phyloP scores from a whole-genome alignment of 2,888 invertebrate genomes.

The Tetramorium bicarinatum region DNA sequence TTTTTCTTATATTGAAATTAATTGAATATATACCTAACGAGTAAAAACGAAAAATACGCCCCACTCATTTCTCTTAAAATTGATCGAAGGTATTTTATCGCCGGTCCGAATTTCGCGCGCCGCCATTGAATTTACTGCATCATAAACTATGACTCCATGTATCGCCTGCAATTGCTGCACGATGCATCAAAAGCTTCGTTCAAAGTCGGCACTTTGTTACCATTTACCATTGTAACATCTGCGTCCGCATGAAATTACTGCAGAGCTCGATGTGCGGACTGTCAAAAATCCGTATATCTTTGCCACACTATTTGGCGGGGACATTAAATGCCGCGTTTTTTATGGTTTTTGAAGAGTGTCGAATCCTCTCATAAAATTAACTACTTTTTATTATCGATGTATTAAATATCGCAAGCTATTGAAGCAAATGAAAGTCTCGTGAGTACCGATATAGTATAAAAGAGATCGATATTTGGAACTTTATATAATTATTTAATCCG shows the following conservation, averaged over 20 bases:
- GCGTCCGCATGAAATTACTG: slow-evolving; percentile 42
- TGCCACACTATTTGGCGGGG: neutral
- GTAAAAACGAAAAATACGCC: neutral
- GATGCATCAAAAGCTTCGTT: slow-evolving; percentile 56
- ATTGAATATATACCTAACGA: neutral
- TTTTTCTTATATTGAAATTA: neutral
- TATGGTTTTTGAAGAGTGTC: neutral
- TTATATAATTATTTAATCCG: neutral
- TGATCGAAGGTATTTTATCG: slow-evolving; percentile 4
- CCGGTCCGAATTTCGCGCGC: slow-evolving; percentile 7
- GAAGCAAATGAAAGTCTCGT: neutral
- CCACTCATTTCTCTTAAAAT: slow-evolving; percentile 23
- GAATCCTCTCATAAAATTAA: neutral
- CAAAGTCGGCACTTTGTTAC: slow-evolving; percentile 53
- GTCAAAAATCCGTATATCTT: slow-evolving; percentile 41
- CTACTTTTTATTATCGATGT: neutral
- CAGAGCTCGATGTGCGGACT: slow-evolving; percentile 17
- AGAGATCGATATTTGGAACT: neutral
- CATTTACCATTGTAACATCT: slow-evolving; percentile 46
- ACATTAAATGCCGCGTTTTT: slow-evolving; percentile 17
- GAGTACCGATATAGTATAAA: neutral
- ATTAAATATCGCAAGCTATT: neutral
- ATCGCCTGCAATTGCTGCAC: slow-evolving; percentile 50
- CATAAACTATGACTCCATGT: slow-evolving; percentile 49
- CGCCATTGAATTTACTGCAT: slow-evolving; percentile 51